Base-by-base conservation (phyloP, 2,113 vertebrate genomes). In the Heterocephalus glaber region DNA sequence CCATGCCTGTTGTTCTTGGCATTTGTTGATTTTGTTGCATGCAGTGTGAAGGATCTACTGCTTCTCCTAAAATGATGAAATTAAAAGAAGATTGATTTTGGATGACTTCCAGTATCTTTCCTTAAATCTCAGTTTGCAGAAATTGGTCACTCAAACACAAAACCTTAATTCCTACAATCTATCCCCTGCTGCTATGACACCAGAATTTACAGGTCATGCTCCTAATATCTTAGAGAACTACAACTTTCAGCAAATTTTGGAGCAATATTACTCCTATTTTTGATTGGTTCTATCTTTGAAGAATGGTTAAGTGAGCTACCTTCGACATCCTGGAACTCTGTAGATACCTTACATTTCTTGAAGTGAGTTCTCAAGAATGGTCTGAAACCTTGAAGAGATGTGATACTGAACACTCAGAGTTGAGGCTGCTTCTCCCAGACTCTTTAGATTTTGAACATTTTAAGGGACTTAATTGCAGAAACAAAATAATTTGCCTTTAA, bases 1-100 rank as follows among this genome's bases (percentile, higher is more conserved):
- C 96, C 94, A 94, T 83, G 96, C 97, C 92, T 98, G 98, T 98
- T 98, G 97, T 97, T 98, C 86, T 98, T 98, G 98, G 98, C 98
- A 19, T 98, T 98, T 98, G n/a, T 2, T 35, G 70, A 72, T 98
- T 94, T 97, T 97, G 76, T 96, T 98, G 96, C 97, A 96, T 94
- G 96, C 88, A 9, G 98, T 95, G 97, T 98, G 97, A 98, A 96
- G 95, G 97, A 98, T 97, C 97, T 98, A 93, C 97, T 98, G 97
- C 98, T 98, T 98, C 97, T 98, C 97, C 98, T 96, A 72, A 98
- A 98, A 98, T 97, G 97, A 98, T 94, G 96, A 98, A 98, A 98
- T 97, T 11, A 89, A 98, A 97, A 98, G 96, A 97, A 97, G 97
- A 98, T 98, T 98, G 98, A 97, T 98, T 93, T 98, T 98, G 98